A percentile compares a stretch with the other conserved stretches of the same genome.
Evolutionary conservation across 2,888 invertebrate species (phyloP).

Genomic region (Cerceris ruficornis): DNA sequence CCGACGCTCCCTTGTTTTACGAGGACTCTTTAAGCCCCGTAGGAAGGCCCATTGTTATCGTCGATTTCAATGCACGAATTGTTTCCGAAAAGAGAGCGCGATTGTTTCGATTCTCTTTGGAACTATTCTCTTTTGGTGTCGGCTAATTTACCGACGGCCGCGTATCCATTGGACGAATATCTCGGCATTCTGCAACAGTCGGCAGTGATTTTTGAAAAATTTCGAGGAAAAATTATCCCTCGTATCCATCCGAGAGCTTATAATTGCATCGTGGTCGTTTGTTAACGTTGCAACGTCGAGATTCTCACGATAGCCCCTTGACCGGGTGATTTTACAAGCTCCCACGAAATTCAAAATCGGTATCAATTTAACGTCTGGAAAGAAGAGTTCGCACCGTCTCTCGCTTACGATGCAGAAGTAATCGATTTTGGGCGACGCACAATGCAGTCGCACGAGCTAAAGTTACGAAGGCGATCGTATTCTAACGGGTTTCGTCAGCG

Average conservation of each 20-base stretch:
- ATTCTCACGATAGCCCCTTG: too few relatives aligned
- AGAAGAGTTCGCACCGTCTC: neutral
- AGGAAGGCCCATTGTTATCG: slow-evolving; percentile 57
- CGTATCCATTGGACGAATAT: neutral
- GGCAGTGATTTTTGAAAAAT: neutral
- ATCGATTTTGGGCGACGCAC: slow-evolving; percentile 1
- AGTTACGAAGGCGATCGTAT: neutral
- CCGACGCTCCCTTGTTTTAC: slow-evolving; percentile 48
- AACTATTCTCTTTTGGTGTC: slow-evolving; percentile 51
- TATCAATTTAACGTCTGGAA: neutral
- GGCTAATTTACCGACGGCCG: slow-evolving; percentile 50
- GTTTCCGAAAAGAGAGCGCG: slow-evolving; percentile 57
- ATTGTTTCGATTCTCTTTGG: slow-evolving; percentile 60
- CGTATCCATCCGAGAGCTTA: neutral
- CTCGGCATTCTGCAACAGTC: neutral
- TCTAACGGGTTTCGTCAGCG: slow-evolving; percentile 13
- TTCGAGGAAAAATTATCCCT: neutral
- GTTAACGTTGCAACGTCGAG: too few relatives aligned
- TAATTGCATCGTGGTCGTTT: too few relatives aligned
- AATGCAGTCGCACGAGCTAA: slow-evolving; percentile 1
- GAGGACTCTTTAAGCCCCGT: slow-evolving; percentile 47
- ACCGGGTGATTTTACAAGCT: neutral
- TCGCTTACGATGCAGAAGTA: slow-evolving; percentile 1
- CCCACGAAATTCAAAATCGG: neutral
- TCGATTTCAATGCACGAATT: slow-evolving; percentile 63